These are phyloP conservation scores for Planiliza haematocheilus DNA, from an alignment of 2,113 vertebrate genomes.

Conservation along the genomic window DNA sequence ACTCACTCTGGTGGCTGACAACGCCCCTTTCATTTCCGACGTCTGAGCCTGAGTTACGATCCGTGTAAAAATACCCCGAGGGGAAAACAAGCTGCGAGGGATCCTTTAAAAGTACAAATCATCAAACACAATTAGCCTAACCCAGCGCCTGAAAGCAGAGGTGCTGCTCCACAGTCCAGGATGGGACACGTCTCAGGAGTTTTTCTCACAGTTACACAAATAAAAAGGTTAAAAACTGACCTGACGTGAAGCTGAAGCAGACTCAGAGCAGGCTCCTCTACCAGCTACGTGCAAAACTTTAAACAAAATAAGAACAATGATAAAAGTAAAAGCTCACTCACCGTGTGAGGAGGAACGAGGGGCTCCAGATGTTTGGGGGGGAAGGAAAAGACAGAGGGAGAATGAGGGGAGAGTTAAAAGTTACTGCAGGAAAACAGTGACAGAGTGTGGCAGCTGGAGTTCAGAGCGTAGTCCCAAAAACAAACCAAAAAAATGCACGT, in stretches of 20 bases:
- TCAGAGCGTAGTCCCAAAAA: not conserved
- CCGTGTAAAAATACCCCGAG: conserved; percentile 42
- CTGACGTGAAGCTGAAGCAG: no score
- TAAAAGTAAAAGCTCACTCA: conserved; percentile 42
- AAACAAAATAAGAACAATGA: conserved; percentile 23
- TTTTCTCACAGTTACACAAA: not conserved
- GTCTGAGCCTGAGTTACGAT: conserved; percentile 38
- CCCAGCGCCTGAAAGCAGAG: no score
- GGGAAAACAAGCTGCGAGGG: conserved; percentile 6
- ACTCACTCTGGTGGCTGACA: conserved; percentile 44
- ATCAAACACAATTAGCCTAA: not conserved
- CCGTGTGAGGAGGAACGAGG: conserved; percentile 9
- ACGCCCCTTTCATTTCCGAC: conserved; percentile 74
- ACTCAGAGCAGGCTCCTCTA: not conserved
- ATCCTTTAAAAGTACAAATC: not conserved
- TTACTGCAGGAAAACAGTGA: conserved; percentile 30
- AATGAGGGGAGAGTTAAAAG: not conserved
- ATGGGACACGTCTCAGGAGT: no score
- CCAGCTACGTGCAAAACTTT: conserved; percentile 9
- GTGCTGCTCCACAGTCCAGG: no score
- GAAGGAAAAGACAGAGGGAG: not conserved
- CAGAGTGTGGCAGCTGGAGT: conserved; percentile 42
- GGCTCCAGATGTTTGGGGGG: not conserved
- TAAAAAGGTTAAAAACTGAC: not conserved
- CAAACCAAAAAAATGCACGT: conserved; percentile 19